phyloP scores from a whole-genome alignment of 92 coral and sea anemone species.

The Umimayanthus chanpuru region DNA sequence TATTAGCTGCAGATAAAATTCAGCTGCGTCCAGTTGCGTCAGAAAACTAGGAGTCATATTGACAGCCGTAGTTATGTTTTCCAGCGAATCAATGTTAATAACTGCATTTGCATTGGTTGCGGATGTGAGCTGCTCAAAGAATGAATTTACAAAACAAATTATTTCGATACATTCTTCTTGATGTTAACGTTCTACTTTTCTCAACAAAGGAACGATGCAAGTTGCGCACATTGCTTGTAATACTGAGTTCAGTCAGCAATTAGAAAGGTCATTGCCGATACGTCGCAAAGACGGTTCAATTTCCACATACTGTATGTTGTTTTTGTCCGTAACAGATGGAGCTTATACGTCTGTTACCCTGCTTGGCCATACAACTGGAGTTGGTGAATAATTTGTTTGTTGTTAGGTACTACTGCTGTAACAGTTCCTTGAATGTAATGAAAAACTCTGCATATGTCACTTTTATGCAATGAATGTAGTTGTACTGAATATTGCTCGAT shows the following conservation, averaged over 20 bases:
- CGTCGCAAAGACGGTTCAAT: background rate
- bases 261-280: slow-evolving; percentile 4
- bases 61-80: background rate
- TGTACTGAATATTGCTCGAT: background rate
- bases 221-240: slow-evolving; percentile 8
- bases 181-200: too few relatives aligned
- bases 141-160: too few relatives aligned
- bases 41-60: slow-evolving; percentile 10
- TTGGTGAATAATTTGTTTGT: background rate
- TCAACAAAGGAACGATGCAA: background rate
- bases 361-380: too few relatives aligned
- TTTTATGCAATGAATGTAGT: background rate
- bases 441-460: background rate
- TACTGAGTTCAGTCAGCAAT: slow-evolving; percentile 1
- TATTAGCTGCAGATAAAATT: background rate
- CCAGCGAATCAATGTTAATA: too few relatives aligned
- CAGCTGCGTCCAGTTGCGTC: slow-evolving; percentile 2
- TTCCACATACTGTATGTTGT: background rate
- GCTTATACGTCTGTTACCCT: too few relatives aligned
- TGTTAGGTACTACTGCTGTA: background rate
- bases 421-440: background rate
- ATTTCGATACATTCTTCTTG: too few relatives aligned
- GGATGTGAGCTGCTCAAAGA: too few relatives aligned
- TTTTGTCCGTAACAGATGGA: background rate
- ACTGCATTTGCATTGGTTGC: too few relatives aligned